Conservation (phyloP, 2,888 invertebrate species). For the Exocentrus adspersus region DNA sequence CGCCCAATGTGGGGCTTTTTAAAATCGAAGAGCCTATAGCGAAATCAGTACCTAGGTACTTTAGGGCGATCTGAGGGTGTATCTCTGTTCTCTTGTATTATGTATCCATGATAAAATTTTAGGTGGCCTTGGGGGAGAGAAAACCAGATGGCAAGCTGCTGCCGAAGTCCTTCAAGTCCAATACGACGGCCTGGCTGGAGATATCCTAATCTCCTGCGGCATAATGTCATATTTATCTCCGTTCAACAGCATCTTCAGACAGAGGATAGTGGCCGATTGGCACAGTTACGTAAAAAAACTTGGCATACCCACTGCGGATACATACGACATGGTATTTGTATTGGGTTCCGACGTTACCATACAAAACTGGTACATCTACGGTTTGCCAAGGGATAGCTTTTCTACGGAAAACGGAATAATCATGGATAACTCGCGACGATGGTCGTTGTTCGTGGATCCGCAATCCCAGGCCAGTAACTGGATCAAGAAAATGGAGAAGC, state of each 20-base stretch:
- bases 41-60: too few species aligned
- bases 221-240: slow-evolving; percentile 91
- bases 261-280: slow-evolving; percentile 75
- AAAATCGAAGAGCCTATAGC: too few species aligned
- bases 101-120: too few species aligned
- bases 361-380: slow-evolving; percentile 86
- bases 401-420: slow-evolving; percentile 88
- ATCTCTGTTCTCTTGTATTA: too few species aligned
- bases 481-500: slow-evolving; percentile 85
- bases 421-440: slow-evolving; percentile 79
- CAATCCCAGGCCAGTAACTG: slow-evolving; percentile 88
- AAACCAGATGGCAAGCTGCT: slow-evolving; percentile 82
- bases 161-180: slow-evolving; percentile 79
- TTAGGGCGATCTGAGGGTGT: too few species aligned
- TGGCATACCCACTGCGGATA: slow-evolving; percentile 80
- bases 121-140: slow-evolving; percentile 77
- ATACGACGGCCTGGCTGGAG: slow-evolving; percentile 87
- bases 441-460: slow-evolving; percentile 86
- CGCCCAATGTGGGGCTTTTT: too few species aligned
- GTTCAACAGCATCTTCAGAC: slow-evolving; percentile 77
- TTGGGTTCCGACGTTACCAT: slow-evolving; percentile 89
- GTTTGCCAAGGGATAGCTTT: slow-evolving; percentile 82
- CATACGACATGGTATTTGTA: slow-evolving; percentile 77
- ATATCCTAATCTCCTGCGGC: slow-evolving; percentile 88
- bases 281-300: slow-evolving; percentile 70